Percentiles rank a stretch among this genome's conserved stretches.
Evolutionary conservation across 2,113 vertebrate genomes (phyloP).

Genomic region (Lepisosteus osseus): DNA sequence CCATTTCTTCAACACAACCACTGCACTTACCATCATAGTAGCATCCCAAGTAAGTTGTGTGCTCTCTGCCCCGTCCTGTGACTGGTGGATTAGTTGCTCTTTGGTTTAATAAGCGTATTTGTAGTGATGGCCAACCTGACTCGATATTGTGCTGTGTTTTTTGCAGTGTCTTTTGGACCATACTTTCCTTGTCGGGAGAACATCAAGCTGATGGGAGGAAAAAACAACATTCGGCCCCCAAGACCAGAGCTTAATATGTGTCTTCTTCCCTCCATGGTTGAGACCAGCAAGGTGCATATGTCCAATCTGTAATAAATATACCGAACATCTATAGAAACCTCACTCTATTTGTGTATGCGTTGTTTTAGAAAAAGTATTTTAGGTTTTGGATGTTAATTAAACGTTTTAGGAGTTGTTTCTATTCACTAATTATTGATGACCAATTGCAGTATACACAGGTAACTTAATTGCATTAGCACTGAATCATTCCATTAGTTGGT

Average conservation of each 20-base stretch:
- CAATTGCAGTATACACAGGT: no score
- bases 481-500: no score
- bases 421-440: no score
- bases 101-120: not conserved
- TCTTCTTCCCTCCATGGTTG: slow-evolving; percentile 97
- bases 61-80: not conserved
- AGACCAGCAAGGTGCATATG: slow-evolving; percentile 83
- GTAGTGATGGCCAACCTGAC: not conserved
- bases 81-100: not conserved
- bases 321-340: no score
- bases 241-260: slow-evolving; percentile 98
- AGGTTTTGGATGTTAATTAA: no score
- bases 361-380: no score
- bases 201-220: slow-evolving; percentile 97
- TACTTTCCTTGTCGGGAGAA: slow-evolving; percentile 99
- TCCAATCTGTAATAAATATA: no score
- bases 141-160: slow-evolving; percentile 12
- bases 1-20: slow-evolving; percentile 99
- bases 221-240: slow-evolving; percentile 96
- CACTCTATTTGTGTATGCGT: no score
- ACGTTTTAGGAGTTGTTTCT: no score
- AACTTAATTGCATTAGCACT: no score
- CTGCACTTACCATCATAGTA: slow-evolving; percentile 98
- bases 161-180: slow-evolving; percentile 93
- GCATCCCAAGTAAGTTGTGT: slow-evolving; percentile 87